Base-by-base conservation (phyloP, 2,797 vertebrate genomes). In the Echeneis naucrates region DNA sequence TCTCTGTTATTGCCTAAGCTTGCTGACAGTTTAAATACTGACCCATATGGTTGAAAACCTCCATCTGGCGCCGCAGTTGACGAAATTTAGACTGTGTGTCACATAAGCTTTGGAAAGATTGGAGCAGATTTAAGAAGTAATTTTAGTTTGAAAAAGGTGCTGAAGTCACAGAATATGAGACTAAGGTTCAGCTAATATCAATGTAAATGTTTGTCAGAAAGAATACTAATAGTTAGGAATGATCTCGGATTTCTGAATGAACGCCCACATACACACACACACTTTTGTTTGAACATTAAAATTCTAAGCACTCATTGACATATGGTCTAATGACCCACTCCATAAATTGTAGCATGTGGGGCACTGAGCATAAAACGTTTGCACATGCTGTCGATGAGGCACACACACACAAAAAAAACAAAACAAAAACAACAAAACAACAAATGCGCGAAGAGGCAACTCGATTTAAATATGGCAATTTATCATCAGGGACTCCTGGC, bases 321-420 rank as follows among this genome's bases (percentile, higher is more conserved):
- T 68, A 72, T 54, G 70, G 51, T 67, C 73, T 54, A 72, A 84
- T 78, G 81, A 83, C 57, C 32, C 52, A 82, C 68, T 77, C 57
- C 71, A 82, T 88, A 78, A 89, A 82, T 75, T 64, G 75, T 8
- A 79, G 72, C 68, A 74, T 72, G 59, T 11, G 48, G 47, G 63
- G 40, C 0, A 35, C 50, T n/a, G 37, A 74, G 79, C 79, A 87
- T 86, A 73, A 89, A 82, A 84, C 67, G 77, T 83, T 85, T 80
- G 78, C 65, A 75, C 30, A 40, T 75, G 68, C 75, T 84, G 80
- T 84, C 58, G 66, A 87, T 84, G 81, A 89, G 66, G 77, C 73
- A 71, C 72, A 81, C 77, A 77, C 75, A 82, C n/a, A n/a, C n/a
- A n/a, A n/a, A n/a, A n/a, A n/a, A n/a, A n/a, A n/a, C n/a, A n/a